These are phyloP conservation scores for Drosophila kambysellisi DNA, from an alignment of 2,888 invertebrate genomes.

Conservation along the genomic window DNA sequence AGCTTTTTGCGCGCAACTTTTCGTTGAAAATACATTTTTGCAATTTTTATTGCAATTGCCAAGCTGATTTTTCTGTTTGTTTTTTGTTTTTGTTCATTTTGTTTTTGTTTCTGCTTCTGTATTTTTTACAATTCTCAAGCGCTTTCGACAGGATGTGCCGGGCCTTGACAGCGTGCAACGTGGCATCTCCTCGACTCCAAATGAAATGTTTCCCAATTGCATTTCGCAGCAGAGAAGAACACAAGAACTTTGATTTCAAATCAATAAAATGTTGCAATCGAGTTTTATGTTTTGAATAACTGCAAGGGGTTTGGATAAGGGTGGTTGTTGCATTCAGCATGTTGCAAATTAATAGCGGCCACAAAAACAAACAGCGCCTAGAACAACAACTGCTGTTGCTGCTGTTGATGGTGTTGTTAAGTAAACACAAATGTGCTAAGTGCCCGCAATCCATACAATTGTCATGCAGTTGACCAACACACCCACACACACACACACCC, in stretches of 20 bases:
- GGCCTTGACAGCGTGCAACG: slow-evolving; percentile 16
- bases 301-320: no score
- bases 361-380: slow-evolving; percentile 1
- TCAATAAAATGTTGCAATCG: slow-evolving; percentile 23
- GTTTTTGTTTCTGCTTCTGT: background rate
- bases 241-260: slow-evolving; percentile 36
- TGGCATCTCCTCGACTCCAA: slow-evolving; percentile 50
- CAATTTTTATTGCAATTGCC: slow-evolving; percentile 68
- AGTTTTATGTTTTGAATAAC: background rate
- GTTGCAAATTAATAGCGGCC: slow-evolving; percentile 29
- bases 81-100: background rate
- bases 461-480: slow-evolving; percentile 14
- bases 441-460: slow-evolving; percentile 37
- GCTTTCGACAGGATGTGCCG: slow-evolving; percentile 52
- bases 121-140: slow-evolving; percentile 73
- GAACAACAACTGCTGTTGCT: slow-evolving; percentile 6
- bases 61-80: slow-evolving; percentile 48
- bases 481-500: background rate
- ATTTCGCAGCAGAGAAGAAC: slow-evolving; percentile 23
- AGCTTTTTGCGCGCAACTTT: slow-evolving; percentile 48
- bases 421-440: slow-evolving; percentile 36
- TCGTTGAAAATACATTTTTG: slow-evolving; percentile 45
- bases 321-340: background rate
- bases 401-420: slow-evolving; percentile 8
- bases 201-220: slow-evolving; percentile 76